A percentile compares a stretch with the other conserved stretches of the same genome.
These are phyloP conservation scores for Microchrysa polita DNA, from an alignment of 2,888 invertebrate species.

Conservation along the genomic window DNA sequence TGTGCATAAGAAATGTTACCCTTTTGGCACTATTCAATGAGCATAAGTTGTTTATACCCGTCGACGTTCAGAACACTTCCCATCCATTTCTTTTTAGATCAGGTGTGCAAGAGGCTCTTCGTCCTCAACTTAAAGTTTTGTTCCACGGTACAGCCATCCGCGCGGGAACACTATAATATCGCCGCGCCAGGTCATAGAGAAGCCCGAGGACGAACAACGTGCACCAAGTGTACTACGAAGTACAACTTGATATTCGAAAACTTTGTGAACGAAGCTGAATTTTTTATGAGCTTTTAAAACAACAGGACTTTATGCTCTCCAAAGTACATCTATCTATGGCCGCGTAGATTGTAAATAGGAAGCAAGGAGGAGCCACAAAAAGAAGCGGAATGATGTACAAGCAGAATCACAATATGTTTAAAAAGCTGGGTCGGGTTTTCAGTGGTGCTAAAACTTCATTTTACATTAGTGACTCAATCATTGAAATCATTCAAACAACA, in stretches of 20 bases:
- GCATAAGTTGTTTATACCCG: conserved; percentile 40
- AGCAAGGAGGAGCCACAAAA: neutral
- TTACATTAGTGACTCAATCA: neutral
- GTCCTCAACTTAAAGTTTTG: neutral
- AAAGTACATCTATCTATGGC: conserved; percentile 34
- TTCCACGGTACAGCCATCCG: neutral
- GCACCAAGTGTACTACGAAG: conserved; percentile 19
- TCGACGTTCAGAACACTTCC: conserved; percentile 39
- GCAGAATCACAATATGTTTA: conserved; percentile 25
- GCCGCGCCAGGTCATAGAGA: no score
- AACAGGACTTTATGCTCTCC: conserved; percentile 45
- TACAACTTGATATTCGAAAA: conserved; percentile 46
- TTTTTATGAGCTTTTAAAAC: conserved; percentile 50
- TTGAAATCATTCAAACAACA: no score
- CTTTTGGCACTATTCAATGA: conserved; percentile 43
- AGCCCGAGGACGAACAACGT: neutral
- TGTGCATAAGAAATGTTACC: conserved; percentile 49
- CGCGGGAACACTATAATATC: neutral
- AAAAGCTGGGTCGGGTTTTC: conserved; percentile 3
- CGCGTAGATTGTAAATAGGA: conserved; percentile 31
- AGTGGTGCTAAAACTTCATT: neutral
- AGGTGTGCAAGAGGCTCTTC: conserved; percentile 37
- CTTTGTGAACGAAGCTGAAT: conserved; percentile 47
- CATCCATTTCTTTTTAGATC: conserved; percentile 30
- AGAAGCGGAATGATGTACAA: conserved; percentile 23